Conservation (phyloP, 2,888 invertebrate genomes). For the Hypselothyrea guttata region DNA sequence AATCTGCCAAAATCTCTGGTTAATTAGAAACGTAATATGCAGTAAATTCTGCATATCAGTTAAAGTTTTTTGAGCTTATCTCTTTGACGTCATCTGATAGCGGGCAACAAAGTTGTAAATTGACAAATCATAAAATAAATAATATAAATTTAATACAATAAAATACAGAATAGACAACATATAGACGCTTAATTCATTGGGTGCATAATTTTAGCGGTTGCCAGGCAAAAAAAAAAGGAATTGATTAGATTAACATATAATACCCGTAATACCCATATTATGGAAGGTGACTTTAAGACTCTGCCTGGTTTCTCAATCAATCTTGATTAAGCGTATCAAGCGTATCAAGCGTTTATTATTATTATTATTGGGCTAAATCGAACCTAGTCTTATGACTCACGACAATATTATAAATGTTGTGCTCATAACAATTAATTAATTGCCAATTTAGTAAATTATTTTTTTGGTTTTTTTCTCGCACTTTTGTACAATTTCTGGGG, state of each 20-base stretch:
- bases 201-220: conserved; percentile 19
- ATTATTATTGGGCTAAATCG: conserved; percentile 12
- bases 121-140: too few species aligned
- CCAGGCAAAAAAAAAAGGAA: conserved; percentile 25
- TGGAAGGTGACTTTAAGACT: conserved; percentile 18
- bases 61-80: too few species aligned
- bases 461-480: too few species aligned
- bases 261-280: conserved; percentile 2
- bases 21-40: too few species aligned
- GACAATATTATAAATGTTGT: neutral
- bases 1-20: too few species aligned
- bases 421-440: conserved; percentile 24
- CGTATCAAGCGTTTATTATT: too few species aligned
- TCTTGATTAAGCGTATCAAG: conserved; percentile 40
- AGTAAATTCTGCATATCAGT: too few species aligned
- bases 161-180: neutral
- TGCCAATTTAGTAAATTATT: conserved; percentile 10
- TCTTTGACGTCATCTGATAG: too few species aligned
- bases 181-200: conserved; percentile 10
- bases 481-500: too few species aligned
- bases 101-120: too few species aligned
- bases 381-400: conserved; percentile 14
- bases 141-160: too few species aligned
- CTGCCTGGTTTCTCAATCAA: conserved; percentile 32
- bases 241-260: conserved; percentile 50